Conservation (phyloP, 2,113 vertebrate species). For the Rhinogobius similis region DNA sequence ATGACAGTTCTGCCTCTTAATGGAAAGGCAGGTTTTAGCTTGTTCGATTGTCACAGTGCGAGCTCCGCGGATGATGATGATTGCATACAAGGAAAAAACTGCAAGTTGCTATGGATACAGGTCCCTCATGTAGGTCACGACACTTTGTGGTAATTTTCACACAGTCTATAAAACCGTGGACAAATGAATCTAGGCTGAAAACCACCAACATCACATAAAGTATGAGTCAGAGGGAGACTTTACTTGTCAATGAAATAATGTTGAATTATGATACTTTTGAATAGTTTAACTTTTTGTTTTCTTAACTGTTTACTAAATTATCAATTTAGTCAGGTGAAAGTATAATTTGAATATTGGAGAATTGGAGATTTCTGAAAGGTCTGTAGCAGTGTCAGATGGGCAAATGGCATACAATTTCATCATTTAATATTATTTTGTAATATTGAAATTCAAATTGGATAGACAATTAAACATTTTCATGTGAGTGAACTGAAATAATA, state of each 20-base stretch:
- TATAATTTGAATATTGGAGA: neutral
- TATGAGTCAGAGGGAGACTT: neutral
- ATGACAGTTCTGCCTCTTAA: neutral
- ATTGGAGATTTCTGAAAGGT: too few species aligned
- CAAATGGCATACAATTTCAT: neutral
- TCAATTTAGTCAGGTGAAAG: neutral
- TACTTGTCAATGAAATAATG: too few species aligned
- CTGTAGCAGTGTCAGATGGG: neutral
- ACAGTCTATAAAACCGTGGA: conserved; percentile 27
- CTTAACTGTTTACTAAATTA: too few species aligned
- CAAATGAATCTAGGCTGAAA: conserved; percentile 16
- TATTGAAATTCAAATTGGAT: too few species aligned
- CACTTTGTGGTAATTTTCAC: conserved; percentile 40
- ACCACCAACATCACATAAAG: neutral
- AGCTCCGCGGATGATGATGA: neutral
- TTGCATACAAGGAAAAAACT: conserved; percentile 11
- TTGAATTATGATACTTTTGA: neutral
- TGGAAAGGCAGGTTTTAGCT: neutral
- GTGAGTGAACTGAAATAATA: too few species aligned
- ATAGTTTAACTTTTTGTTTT: too few species aligned
- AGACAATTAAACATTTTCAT: too few species aligned
- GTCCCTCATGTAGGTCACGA: conserved; percentile 34
- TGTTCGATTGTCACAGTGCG: conserved; percentile 3
- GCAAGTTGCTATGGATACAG: conserved; percentile 43
- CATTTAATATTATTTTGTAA: too few species aligned